These are phyloP conservation scores for Scophthalmus maximus DNA, from an alignment of 2,113 vertebrate species.

Conservation along the genomic window DNA sequence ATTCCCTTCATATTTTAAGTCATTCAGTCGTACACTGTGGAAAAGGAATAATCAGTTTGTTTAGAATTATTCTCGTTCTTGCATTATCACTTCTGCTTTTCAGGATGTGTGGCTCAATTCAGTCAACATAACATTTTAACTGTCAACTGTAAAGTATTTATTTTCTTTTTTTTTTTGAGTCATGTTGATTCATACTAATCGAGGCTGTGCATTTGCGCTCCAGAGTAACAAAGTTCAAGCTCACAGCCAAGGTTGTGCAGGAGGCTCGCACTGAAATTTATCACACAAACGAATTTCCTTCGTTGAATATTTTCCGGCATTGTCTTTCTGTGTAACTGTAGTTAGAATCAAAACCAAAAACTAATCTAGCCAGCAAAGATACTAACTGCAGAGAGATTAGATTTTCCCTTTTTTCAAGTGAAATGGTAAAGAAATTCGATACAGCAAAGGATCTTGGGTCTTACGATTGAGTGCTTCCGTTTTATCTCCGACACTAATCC, in stretches of 20 bases:
- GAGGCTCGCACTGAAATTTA: neutral
- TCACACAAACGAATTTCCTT: neutral
- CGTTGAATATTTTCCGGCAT: constrained; percentile 12
- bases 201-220: neutral
- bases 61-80: constrained; percentile 23
- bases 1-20: constrained; percentile 15
- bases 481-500: constrained; percentile 9
- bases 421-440: neutral
- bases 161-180: constrained; percentile 18
- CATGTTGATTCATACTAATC: constrained; percentile 8
- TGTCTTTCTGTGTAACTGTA: constrained; percentile 39
- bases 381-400: constrained; percentile 4
- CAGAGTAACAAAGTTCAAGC: neutral
- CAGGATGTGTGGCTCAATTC: constrained; percentile 2
- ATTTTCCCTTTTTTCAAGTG: neutral
- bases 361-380: constrained; percentile 49
- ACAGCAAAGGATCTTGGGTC: neutral
- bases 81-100: constrained; percentile 6
- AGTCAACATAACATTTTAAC: constrained; percentile 20
- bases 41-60: constrained; percentile 12
- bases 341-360: constrained; percentile 69
- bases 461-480: constrained; percentile 39
- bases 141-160: constrained; percentile 51
- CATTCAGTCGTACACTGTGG: constrained; percentile 45
- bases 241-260: neutral